Conservation (phyloP, 2,113 vertebrate species). For the Cyanoliseus patagonus region DNA sequence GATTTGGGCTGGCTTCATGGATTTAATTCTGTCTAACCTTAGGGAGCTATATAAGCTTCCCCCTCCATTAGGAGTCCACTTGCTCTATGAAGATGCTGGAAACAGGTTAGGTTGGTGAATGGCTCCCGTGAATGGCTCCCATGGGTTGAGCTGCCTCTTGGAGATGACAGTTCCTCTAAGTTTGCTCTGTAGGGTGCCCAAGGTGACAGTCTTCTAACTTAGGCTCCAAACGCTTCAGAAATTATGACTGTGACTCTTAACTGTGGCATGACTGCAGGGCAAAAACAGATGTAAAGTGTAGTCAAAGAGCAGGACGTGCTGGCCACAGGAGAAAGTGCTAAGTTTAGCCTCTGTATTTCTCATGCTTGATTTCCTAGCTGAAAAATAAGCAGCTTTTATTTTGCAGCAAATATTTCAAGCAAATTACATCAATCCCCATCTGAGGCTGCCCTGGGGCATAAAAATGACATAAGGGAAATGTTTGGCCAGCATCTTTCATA, state of each 20-base stretch:
- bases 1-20: not conserved
- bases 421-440: slow-evolving; percentile 47
- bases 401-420: slow-evolving; percentile 53
- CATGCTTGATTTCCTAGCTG: slow-evolving; percentile 2
- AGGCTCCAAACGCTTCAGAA: not conserved
- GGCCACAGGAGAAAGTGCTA: not conserved
- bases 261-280: not conserved
- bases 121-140: not conserved
- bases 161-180: not conserved
- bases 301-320: not conserved
- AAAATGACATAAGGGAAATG: slow-evolving; percentile 54
- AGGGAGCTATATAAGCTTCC: not conserved
- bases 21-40: not conserved
- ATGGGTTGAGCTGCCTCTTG: not conserved
- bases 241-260: not conserved
- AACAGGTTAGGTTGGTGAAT: not conserved
- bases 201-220: not conserved
- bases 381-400: slow-evolving; percentile 48
- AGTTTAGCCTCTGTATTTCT: not conserved
- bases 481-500: slow-evolving; percentile 23
- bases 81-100: not conserved
- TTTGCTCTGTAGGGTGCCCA: not conserved
- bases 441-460: slow-evolving; percentile 51
- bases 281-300: not conserved
- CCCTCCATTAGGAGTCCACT: not conserved